These are phyloP conservation scores for Epistrophe grossulariae DNA, from an alignment of 2,888 invertebrate species.

Conservation along the genomic window DNA sequence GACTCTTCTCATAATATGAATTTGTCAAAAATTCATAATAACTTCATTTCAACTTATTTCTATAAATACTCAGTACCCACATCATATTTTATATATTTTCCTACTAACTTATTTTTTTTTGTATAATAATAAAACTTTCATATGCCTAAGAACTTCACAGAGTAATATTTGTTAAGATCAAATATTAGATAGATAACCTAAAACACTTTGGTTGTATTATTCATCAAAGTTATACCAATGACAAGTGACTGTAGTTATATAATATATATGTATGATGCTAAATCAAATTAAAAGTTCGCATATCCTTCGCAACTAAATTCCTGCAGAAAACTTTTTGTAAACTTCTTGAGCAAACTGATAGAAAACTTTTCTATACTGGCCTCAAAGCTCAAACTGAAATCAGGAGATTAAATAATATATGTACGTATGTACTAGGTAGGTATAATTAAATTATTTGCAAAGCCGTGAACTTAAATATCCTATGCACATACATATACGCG, in stretches of 20 bases:
- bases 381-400: slow-evolving; percentile 35
- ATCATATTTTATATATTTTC: too few species aligned
- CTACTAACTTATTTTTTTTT: background rate
- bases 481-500: background rate
- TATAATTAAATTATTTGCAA: slow-evolving; percentile 70
- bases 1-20: too few species aligned
- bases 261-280: slow-evolving; percentile 41
- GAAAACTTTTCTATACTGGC: slow-evolving; percentile 45
- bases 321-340: slow-evolving; percentile 46
- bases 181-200: slow-evolving; percentile 38
- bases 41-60: too few species aligned
- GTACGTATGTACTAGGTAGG: too few species aligned
- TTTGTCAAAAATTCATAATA: too few species aligned
- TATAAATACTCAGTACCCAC: too few species aligned
- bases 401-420: background rate
- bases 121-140: background rate
- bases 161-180: slow-evolving; percentile 46
- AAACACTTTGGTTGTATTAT: slow-evolving; percentile 55
- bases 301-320: slow-evolving; percentile 46
- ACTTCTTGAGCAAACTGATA: slow-evolving; percentile 49
- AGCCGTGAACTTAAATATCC: slow-evolving; percentile 6
- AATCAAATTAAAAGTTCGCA: slow-evolving; percentile 69
- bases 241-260: slow-evolving; percentile 6
- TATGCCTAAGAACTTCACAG: slow-evolving; percentile 28
- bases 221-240: slow-evolving; percentile 54